A percentile compares a stretch with the other conserved stretches of the same genome.
phyloP scores from a whole-genome alignment of 1,140 invertebrate genomes.

The Musca domestica region DNA sequence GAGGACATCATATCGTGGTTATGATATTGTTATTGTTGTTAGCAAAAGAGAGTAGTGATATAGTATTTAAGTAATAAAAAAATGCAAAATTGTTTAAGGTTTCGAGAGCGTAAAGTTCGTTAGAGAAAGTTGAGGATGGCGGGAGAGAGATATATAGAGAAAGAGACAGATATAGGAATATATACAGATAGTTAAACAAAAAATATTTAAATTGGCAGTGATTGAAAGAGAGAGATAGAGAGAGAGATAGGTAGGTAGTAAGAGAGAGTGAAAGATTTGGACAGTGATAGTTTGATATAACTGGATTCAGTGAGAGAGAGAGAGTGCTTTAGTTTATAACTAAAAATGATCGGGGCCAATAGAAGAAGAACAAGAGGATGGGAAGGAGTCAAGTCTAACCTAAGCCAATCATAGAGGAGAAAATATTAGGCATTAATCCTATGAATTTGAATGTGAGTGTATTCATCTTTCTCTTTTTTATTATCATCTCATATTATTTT shows the following conservation, averaged over 20 bases:
- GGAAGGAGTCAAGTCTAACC: too few relatives aligned
- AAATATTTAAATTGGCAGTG: not conserved
- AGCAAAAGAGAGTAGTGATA: constrained; percentile 18
- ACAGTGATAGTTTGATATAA: not conserved
- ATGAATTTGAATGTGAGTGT: too few relatives aligned
- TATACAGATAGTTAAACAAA: not conserved
- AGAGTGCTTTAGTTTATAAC: too few relatives aligned
- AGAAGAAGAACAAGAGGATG: too few relatives aligned
- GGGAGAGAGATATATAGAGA: too few relatives aligned
- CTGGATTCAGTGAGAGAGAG: too few relatives aligned
- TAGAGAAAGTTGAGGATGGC: not conserved
- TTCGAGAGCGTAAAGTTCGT: not conserved
- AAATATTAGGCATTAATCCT: too few relatives aligned
- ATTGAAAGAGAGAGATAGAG: not conserved
- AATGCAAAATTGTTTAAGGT: not conserved
- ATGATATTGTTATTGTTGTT: constrained; percentile 20
- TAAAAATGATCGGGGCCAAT: too few relatives aligned
- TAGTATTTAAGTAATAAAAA: not conserved
- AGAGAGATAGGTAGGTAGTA: not conserved
- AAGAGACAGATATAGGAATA: too few relatives aligned
- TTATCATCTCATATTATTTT: too few relatives aligned
- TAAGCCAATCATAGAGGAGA: too few relatives aligned
- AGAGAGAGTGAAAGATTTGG: not conserved
- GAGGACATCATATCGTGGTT: constrained; percentile 18
- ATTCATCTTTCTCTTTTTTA: too few relatives aligned